Evolutionary conservation across 1,140 invertebrate species (phyloP).

Genomic region (Drosophila neocordata): DNA sequence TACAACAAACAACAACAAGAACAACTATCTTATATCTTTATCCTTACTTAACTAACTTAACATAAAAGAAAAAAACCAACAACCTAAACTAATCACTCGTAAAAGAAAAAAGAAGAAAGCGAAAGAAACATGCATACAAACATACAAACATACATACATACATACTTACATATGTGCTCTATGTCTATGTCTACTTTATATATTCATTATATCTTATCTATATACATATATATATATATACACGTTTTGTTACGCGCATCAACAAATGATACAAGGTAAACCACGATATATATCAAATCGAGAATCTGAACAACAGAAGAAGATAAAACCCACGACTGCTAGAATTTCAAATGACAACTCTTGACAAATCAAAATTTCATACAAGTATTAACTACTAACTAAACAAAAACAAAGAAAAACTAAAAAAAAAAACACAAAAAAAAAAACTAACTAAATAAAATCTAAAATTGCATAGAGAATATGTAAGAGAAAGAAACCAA

Average conservation of each 20-base stretch:
- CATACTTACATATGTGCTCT: slow-evolving; percentile 63
- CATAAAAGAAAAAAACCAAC: slow-evolving; percentile 17
- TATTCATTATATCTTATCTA: slow-evolving; percentile 22
- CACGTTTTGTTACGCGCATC: slow-evolving; percentile 75
- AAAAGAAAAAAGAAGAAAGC: not conserved
- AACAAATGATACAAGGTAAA: slow-evolving; percentile 57
- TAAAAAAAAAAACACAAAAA: slow-evolving; percentile 21
- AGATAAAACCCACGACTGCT: slow-evolving; percentile 73
- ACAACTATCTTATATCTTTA: slow-evolving; percentile 44
- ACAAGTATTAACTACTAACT: slow-evolving; percentile 53
- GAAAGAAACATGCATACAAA: slow-evolving; percentile 25
- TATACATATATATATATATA: slow-evolving; percentile 61
- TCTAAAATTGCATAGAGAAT: not conserved
- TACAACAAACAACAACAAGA: slow-evolving; percentile 36
- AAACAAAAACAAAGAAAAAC: slow-evolving; percentile 34
- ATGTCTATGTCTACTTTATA: slow-evolving; percentile 69
- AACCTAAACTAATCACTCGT: slow-evolving; percentile 33
- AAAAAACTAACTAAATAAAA: too few species aligned
- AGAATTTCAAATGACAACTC: slow-evolving; percentile 80
- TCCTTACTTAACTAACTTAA: slow-evolving; percentile 40
- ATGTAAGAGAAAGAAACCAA: slow-evolving; percentile 21
- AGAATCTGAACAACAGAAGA: slow-evolving; percentile 42
- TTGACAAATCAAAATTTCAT: slow-evolving; percentile 78
- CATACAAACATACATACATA: slow-evolving; percentile 53
- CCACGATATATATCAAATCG: slow-evolving; percentile 47